Conservation (phyloP, 1,140 invertebrate species). For the Drosophila auraria region DNA sequence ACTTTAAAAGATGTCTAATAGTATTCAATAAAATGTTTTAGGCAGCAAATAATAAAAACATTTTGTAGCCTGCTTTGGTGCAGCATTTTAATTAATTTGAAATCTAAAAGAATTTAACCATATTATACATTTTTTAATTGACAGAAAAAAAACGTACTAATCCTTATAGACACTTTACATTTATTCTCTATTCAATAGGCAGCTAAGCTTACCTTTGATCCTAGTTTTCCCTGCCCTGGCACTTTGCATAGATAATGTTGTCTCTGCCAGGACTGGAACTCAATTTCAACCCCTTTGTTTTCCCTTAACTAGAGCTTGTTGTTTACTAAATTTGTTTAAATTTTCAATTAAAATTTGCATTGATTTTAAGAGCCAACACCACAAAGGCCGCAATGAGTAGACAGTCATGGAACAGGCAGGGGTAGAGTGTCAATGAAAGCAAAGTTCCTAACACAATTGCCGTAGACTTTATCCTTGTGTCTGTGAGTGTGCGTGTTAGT, state of each 20-base stretch:
- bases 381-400: conserved; percentile 13
- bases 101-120: neutral
- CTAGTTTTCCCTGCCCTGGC: neutral
- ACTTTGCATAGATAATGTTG: conserved; percentile 20
- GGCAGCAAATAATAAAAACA: neutral
- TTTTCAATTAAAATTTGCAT: conserved; percentile 63
- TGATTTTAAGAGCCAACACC: conserved; percentile 26
- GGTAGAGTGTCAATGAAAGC: conserved; percentile 39
- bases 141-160: no score
- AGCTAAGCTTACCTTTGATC: conserved; percentile 1
- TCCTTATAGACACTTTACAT: neutral
- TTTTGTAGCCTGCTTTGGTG: neutral
- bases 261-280: neutral
- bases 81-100: neutral
- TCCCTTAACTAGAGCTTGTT: neutral
- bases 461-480: conserved; percentile 24
- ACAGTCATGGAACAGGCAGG: conserved; percentile 7
- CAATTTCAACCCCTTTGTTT: conserved; percentile 13
- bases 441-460: conserved; percentile 54
- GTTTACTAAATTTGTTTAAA: conserved; percentile 33
- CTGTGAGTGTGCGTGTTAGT: conserved; percentile 27
- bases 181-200: neutral
- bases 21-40: neutral
- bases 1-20: no score
- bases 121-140: neutral